Conservation (phyloP, 2,797 vertebrate species). For the Sebastes iracundus region DNA sequence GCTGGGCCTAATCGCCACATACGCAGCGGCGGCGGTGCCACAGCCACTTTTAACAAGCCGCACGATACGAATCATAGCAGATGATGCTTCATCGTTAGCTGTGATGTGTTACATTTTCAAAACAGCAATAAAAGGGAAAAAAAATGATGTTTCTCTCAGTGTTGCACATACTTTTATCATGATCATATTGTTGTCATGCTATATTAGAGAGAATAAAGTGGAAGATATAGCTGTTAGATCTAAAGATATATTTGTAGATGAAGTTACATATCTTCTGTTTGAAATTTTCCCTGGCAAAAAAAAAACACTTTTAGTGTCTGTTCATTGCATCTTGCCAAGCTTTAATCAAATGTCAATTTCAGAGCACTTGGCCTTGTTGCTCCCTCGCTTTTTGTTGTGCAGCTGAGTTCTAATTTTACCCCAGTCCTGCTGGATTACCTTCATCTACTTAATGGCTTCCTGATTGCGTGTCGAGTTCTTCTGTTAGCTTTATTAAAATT, state of each 20-base stretch:
- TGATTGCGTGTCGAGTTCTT: slow-evolving; percentile 76
- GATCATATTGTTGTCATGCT: background rate
- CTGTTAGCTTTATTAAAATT: slow-evolving; percentile 81
- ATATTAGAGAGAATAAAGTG: slow-evolving; percentile 1
- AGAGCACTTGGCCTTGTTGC: slow-evolving; percentile 46
- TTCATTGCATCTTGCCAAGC: slow-evolving; percentile 15
- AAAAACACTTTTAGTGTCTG: background rate
- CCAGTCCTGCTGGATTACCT: slow-evolving; percentile 76
- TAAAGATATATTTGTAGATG: slow-evolving; percentile 42
- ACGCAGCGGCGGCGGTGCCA: background rate
- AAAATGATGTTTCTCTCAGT: background rate
- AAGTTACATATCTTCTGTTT: background rate
- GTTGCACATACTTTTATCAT: background rate
- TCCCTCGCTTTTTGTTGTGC: slow-evolving; percentile 42
- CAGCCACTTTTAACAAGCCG: slow-evolving; percentile 13
- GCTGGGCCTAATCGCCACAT: background rate
- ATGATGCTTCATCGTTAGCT: background rate
- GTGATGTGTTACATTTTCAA: background rate
- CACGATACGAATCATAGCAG: background rate
- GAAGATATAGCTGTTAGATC: slow-evolving; percentile 17
- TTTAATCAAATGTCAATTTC: slow-evolving; percentile 64
- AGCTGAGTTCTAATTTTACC: slow-evolving; percentile 70
- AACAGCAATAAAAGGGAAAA: background rate
- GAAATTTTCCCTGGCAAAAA: background rate
- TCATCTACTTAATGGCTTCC: slow-evolving; percentile 77